Conservation (phyloP, 2,888 invertebrate genomes). For the Papilio elwesi region DNA sequence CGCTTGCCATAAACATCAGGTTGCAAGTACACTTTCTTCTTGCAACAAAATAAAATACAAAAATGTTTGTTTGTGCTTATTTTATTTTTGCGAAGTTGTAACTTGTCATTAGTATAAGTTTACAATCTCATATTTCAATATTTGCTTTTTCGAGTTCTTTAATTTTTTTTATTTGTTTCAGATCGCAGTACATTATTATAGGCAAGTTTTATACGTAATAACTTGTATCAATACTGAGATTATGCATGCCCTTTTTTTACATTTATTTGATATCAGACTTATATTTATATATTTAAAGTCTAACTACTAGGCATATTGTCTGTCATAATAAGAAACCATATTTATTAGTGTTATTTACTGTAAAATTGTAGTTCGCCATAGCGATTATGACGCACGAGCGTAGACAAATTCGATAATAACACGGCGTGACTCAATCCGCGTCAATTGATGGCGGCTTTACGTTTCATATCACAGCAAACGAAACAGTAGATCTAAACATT, state of each 20-base stretch:
- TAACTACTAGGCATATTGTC: background rate
- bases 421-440: conserved; percentile 15
- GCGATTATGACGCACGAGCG: conserved; percentile 11
- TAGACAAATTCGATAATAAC: conserved; percentile 21
- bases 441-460: conserved; percentile 22
- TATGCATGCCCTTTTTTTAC: no score
- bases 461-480: conserved; percentile 9
- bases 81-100: no score
- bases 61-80: no score
- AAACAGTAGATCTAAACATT: conserved; percentile 22
- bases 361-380: background rate
- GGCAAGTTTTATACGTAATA: conserved; percentile 22
- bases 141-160: background rate
- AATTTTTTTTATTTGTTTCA: conserved; percentile 33
- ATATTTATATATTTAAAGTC: background rate
- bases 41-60: no score
- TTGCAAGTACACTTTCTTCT: no score
- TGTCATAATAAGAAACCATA: background rate
- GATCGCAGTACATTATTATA: conserved; percentile 26
- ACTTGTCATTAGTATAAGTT: no score
- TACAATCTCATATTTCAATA: no score
- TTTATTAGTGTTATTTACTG: background rate
- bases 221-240: no score
- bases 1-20: no score
- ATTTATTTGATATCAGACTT: no score